phyloP scores from a whole-genome alignment of 2,888 invertebrate species.

The Plebejus argus region DNA sequence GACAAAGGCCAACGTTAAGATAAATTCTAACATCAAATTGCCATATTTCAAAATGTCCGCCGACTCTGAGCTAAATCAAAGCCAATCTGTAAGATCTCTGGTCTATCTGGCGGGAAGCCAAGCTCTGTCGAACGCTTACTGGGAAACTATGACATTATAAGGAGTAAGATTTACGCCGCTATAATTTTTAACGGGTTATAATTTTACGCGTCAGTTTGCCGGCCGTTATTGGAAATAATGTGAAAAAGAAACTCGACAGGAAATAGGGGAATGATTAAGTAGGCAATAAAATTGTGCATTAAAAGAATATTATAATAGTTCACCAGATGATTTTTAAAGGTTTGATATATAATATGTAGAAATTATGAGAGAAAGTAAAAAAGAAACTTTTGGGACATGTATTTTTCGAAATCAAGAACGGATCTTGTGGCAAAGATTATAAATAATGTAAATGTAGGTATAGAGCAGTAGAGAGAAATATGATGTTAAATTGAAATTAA shows the following conservation, averaged over 20 bases:
- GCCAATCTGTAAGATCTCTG: constrained; percentile 18
- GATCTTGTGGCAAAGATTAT: too few relatives aligned
- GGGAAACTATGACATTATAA: constrained; percentile 31
- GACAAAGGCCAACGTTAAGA: not conserved
- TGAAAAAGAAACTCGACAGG: constrained; percentile 16
- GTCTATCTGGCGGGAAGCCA: constrained; percentile 18
- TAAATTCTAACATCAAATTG: constrained; percentile 3
- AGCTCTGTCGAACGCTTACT: constrained; percentile 28
- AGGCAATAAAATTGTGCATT: constrained; percentile 11
- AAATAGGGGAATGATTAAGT: constrained; percentile 16
- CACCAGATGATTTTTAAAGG: not conserved
- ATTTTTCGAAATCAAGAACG: not conserved
- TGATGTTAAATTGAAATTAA: not conserved
- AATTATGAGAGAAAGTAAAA: not conserved
- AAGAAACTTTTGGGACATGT: not conserved
- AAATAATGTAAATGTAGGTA: not conserved
- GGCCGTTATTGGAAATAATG: constrained; percentile 27
- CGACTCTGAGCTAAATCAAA: constrained; percentile 4
- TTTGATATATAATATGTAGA: not conserved
- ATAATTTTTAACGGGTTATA: constrained; percentile 31
- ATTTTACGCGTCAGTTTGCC: constrained; percentile 23
- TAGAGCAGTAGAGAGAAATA: not conserved
- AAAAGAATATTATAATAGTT: not conserved
- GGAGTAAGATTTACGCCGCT: constrained; percentile 20
- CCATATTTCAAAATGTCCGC: constrained; percentile 15